Evolutionary conservation across 2,797 vertebrate species (phyloP), one percentile per base, ranked within the genome.

Genomic region (Galago senegalensis): DNA sequence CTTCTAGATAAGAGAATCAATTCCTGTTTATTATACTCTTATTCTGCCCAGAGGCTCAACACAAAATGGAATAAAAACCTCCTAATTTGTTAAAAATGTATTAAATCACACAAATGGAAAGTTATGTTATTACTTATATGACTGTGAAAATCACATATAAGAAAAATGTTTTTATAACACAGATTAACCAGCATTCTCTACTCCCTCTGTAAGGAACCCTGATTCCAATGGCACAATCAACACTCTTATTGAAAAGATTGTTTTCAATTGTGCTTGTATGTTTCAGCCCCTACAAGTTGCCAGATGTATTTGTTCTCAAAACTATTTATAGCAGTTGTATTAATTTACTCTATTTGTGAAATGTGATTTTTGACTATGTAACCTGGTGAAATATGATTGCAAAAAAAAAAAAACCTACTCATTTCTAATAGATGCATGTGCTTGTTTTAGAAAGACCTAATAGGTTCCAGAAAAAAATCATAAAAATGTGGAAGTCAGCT

Each of bases 21-120:
- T 40, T 60, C n/a, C 9, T 86, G 0, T 86, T 88, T 56, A 56
- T 75, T 81, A 67, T 27, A 73, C 1, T 5, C 10, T 56, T 85
- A 56, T 69, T n/a, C 31, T 75, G 31, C 2, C 37, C 63, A 85
- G 20, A 9, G 18, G 73, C 29, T 3, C 21, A 89, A 56, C 13
- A 3, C 3, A 16, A 49, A 67, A 2, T 40, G 89, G 11, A 80
- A 75, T 70, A 34, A 61, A 89, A 92, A 80, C 2, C 5, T 29
- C 11, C 16, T 56, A 31, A 83, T 61, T 37, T 69, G 3, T 69
- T 75, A 83, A 95, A 65, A 73, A 53, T 23, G 43, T 46, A 2
- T 46, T 81, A 46, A 25, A 76, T 63, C 67, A 76, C 34, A 76
- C 17, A 92, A 82, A 49, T 80, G 9, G 63, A 76, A 96, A 81